Percentiles rank a stretch among this genome's conserved stretches.
These are phyloP conservation scores for Macrophya alboannulata DNA, from an alignment of 2,888 invertebrate species.

Conservation along the genomic window DNA sequence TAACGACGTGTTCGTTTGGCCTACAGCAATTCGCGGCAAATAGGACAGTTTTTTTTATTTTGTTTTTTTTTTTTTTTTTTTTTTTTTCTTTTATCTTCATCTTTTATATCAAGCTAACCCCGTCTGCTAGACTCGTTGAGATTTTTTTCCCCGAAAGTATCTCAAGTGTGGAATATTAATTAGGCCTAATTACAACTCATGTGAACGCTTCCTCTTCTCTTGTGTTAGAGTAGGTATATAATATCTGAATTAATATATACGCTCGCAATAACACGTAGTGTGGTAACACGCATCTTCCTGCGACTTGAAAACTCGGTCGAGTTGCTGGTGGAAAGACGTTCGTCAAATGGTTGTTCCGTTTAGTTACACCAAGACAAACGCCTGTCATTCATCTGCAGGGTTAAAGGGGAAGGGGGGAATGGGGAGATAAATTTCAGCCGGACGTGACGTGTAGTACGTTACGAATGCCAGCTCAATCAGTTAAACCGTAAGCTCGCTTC, in stretches of 20 bases:
- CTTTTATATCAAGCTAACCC: slow-evolving; percentile 6
- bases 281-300: slow-evolving; percentile 45
- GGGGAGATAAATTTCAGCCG: slow-evolving; percentile 56
- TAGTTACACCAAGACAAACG: slow-evolving; percentile 54
- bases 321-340: slow-evolving; percentile 45
- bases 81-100: not conserved
- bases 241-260: slow-evolving; percentile 10
- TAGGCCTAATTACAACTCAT: slow-evolving; percentile 31
- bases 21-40: not conserved
- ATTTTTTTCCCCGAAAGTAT: slow-evolving; percentile 36
- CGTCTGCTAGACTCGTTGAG: slow-evolving; percentile 44
- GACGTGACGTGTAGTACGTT: slow-evolving; percentile 55
- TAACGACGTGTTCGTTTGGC: not conserved
- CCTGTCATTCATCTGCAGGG: slow-evolving; percentile 55
- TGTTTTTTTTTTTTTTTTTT: not conserved
- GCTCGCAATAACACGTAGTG: not conserved
- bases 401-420: slow-evolving; percentile 31
- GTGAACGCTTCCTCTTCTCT: slow-evolving; percentile 25
- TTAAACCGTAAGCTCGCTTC: slow-evolving; percentile 52
- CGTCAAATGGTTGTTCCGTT: slow-evolving; percentile 53
- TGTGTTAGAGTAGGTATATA: no score
- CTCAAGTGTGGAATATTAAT: slow-evolving; percentile 46
- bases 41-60: not conserved
- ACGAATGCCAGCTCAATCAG: slow-evolving; percentile 54
- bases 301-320: slow-evolving; percentile 39